Base-by-base conservation (phyloP, 2,797 vertebrate genomes). In the Crocodylus rhombifer region DNA sequence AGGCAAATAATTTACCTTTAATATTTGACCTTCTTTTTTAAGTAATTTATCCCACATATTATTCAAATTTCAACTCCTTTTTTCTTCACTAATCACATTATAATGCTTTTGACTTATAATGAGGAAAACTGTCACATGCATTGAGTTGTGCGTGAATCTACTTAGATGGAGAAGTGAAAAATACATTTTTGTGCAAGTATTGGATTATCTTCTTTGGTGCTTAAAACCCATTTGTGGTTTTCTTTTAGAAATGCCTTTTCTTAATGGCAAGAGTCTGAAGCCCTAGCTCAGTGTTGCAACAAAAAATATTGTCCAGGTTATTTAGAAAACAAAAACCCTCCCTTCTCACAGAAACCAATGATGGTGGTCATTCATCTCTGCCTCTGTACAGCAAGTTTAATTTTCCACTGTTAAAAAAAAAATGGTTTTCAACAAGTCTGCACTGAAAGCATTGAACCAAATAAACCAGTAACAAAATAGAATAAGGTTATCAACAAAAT, bases 401-500 rank as follows among this genome's bases (percentile, higher is more conserved):
- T 71, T 36, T 17, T 11, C 11, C 16, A 33, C 18, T 36, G 30
- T 33, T 36, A 57, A 58, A 67, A 85, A 77, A 23, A 84, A 83
- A 80, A 81, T 15, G 21, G 10, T 51, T 92, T 93, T 85, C 78
- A 84, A 28, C 56, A 71, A 30, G 20, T 67, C 7, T 8, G 71
- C 60, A 33, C n/a, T 42, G 58, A 74, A 55, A 71, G 26, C 84
- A 73, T 12, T 9, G 5, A 51, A 73, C 80, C 73, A 26, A 73
- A 30, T 57, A 82, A 94, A 87, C 55, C 21, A 25, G 21, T 0
- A 63, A 36, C 63, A 92, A 87, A 93, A 93, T 3, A 90, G 82
- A 93, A 74, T 77, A 93, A 91, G 92, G 94, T 63, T 33, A 80
- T 82, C 6, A 86, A 91, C 91, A 61, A 63, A 91, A 67, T 78